Percentiles rank a stretch among this genome's conserved stretches.
Conservation (phyloP, 2,113 vertebrate genomes). For the Vulpes lagopus region DNA sequence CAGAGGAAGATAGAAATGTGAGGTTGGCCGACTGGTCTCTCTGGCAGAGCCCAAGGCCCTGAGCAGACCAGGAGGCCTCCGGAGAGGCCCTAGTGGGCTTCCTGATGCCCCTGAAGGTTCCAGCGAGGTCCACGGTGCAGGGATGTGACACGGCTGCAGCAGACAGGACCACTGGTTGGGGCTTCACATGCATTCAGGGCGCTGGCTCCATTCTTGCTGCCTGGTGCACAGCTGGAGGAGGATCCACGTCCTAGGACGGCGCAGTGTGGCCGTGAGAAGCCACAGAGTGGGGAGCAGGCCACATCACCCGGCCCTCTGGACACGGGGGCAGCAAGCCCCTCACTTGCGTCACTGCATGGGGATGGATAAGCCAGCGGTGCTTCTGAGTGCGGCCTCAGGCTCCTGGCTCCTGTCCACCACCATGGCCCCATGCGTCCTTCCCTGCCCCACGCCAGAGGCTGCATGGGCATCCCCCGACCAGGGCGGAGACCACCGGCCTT, state of each 20-base stretch:
- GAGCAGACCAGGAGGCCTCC: too few species aligned
- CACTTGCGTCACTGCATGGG: accelerated
- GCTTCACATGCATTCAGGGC: background rate
- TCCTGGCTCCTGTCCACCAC: background rate
- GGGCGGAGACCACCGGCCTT: background rate
- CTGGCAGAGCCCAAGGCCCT: background rate
- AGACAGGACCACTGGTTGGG: background rate
- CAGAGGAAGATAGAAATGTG: background rate
- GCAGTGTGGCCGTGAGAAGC: too few species aligned
- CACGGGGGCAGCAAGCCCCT: background rate
- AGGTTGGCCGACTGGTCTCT: background rate
- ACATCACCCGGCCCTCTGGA: background rate
- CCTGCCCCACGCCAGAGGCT: too few species aligned
- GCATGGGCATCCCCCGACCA: background rate
- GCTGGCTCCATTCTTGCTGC: background rate
- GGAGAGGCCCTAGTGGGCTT: background rate
- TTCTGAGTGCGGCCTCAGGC: background rate
- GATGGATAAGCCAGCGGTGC: accelerated
- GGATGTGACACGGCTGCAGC: background rate
- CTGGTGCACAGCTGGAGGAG: accelerated
- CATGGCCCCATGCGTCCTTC: accelerated
- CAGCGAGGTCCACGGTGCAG: background rate
- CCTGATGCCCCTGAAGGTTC: background rate
- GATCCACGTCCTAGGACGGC: background rate
- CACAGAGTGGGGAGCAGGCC: too few species aligned